These are phyloP conservation scores for Macrophya annulata DNA, from an alignment of 2,888 invertebrate species.

Conservation along the genomic window DNA sequence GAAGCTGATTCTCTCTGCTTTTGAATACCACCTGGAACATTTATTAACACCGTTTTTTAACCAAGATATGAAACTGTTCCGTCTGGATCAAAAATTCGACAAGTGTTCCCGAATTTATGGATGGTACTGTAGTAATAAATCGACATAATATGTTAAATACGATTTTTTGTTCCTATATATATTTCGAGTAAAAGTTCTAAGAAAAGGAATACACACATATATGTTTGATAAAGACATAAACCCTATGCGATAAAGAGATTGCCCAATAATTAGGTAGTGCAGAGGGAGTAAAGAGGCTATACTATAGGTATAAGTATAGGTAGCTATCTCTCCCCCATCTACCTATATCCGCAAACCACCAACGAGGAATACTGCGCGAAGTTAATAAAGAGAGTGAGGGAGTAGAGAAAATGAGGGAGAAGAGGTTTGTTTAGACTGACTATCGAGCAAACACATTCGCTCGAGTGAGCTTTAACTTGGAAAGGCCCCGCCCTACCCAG, in stretches of 20 bases:
- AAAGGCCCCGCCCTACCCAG: constrained; percentile 13
- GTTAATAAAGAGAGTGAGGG: constrained; percentile 10
- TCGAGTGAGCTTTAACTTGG: constrained; percentile 40
- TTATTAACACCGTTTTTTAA: no score
- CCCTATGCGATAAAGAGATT: background rate
- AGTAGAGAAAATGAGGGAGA: constrained; percentile 18
- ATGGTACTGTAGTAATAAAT: no score
- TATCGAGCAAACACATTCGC: constrained; percentile 52
- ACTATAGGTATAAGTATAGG: background rate
- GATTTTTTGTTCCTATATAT: background rate
- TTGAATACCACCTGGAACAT: no score
- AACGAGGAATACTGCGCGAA: background rate
- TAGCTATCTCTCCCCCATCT: background rate
- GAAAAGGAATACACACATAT: background rate
- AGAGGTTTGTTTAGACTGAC: constrained; percentile 38
- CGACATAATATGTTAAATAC: no score
- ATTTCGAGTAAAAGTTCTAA: background rate
- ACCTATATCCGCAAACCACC: constrained; percentile 8
- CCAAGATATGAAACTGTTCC: no score
- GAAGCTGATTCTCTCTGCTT: no score
- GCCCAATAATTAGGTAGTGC: background rate
- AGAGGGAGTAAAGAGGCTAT: constrained; percentile 17
- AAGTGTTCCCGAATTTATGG: no score
- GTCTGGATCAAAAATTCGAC: no score
- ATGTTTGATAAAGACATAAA: background rate